phyloP scores from a whole-genome alignment of 2,888 invertebrate genomes.

The Gonocerus acuteangulatus region DNA sequence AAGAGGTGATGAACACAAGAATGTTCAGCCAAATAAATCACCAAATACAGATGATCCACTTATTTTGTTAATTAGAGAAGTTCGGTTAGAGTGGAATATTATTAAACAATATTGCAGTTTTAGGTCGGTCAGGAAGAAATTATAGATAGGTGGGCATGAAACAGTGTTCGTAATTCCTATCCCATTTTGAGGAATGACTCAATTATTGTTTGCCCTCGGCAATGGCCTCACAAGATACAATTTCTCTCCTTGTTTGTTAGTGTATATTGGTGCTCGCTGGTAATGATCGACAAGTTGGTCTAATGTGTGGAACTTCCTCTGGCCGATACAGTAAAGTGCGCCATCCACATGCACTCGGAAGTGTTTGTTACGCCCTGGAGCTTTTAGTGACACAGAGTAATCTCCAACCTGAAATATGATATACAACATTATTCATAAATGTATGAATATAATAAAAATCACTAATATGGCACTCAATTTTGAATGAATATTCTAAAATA shows the following conservation, averaged over 20 bases:
- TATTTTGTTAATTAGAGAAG: no score
- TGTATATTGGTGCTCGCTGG: conserved; percentile 97
- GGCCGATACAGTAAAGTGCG: conserved; percentile 91
- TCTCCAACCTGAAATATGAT: conserved; percentile 87
- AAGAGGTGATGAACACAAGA: no score
- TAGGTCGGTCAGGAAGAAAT: no score
- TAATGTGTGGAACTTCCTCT: conserved; percentile 90
- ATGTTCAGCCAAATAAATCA: no score
- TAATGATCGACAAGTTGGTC: conserved; percentile 97
- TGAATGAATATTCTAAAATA: no score
- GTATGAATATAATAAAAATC: no score
- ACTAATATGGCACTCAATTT: no score
- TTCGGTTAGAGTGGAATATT: no score
- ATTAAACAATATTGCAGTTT: no score
- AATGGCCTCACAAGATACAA: conserved; percentile 91
- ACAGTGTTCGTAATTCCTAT: background rate
- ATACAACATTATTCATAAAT: no score
- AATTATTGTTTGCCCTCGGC: conserved; percentile 51
- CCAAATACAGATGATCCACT: no score
- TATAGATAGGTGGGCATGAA: background rate
- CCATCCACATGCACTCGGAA: conserved; percentile 96
- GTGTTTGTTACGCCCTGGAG: conserved; percentile 96
- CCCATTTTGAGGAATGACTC: background rate
- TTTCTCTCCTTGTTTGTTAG: conserved; percentile 95
- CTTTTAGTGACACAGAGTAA: conserved; percentile 95